A percentile compares a stretch with the other conserved stretches of the same genome.
phyloP scores from a whole-genome alignment of 2,797 vertebrate genomes.

The Pangasius larnaudii region DNA sequence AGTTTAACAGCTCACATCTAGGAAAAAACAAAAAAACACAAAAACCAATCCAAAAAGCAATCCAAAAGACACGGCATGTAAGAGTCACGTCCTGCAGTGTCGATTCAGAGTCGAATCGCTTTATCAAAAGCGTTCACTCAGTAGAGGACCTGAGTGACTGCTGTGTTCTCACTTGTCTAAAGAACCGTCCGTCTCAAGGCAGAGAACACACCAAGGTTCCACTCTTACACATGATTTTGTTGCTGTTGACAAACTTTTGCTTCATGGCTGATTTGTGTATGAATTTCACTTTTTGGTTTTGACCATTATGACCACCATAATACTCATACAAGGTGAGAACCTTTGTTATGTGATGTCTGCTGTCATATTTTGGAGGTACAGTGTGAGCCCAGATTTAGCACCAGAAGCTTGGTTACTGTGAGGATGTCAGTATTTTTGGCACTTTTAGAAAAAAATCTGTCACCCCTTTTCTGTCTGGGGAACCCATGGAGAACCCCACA shows the following conservation, averaged over 20 bases:
- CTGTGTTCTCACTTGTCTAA: neutral
- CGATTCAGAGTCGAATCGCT: neutral
- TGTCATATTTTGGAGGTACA: neutral
- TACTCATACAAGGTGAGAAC: neutral
- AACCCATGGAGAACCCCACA: neutral
- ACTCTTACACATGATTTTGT: neutral
- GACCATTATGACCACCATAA: neutral
- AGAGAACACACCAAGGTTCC: neutral
- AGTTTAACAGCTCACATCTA: neutral
- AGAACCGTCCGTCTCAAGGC: neutral
- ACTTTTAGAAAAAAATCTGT: neutral
- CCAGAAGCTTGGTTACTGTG: neutral
- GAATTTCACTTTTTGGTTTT: neutral
- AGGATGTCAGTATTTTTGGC: neutral
- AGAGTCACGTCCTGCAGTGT: neutral
- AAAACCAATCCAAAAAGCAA: neutral
- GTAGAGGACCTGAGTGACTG: neutral
- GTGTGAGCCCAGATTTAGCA: no score
- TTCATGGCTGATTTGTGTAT: neutral
- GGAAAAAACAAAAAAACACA: neutral
- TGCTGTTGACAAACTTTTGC: neutral
- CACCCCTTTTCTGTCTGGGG: neutral
- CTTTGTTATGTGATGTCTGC: neutral
- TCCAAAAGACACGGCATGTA: neutral
- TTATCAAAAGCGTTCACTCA: neutral